Conservation (phyloP, 2,888 invertebrate species). For the Stenodema calcarata region DNA sequence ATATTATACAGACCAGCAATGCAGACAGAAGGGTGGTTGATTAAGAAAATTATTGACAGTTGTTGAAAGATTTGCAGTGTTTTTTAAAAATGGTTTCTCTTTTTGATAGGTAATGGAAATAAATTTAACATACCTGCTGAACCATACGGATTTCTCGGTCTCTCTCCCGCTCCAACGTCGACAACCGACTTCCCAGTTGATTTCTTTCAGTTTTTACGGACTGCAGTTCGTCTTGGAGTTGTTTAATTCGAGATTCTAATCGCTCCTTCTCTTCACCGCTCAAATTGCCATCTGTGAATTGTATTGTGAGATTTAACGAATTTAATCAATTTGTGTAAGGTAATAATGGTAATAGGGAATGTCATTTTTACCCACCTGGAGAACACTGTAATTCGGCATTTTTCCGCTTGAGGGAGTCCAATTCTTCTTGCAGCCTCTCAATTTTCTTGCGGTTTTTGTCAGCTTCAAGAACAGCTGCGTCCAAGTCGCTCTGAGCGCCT, state of each 20-base stretch:
- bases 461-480: slow-evolving; percentile 72
- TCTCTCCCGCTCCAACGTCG: slow-evolving; percentile 59
- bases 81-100: too few relatives aligned
- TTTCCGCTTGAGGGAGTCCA: slow-evolving; percentile 39
- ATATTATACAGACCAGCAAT: too few relatives aligned
- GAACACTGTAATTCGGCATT: not conserved
- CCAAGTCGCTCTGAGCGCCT: slow-evolving; percentile 71
- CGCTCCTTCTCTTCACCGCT: not conserved
- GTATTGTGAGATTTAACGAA: too few relatives aligned
- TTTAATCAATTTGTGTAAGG: too few relatives aligned
- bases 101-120: not conserved
- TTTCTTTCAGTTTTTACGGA: slow-evolving; percentile 64
- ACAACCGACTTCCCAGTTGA: slow-evolving; percentile 62
- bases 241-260: slow-evolving; percentile 42
- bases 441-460: slow-evolving; percentile 69
- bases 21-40: too few relatives aligned
- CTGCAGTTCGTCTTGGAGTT: slow-evolving; percentile 61
- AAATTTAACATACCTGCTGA: slow-evolving; percentile 62
- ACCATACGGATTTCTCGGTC: slow-evolving; percentile 65
- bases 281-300: not conserved
- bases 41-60: too few relatives aligned
- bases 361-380: not conserved
- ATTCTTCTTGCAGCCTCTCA: slow-evolving; percentile 69
- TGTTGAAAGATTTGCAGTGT: too few relatives aligned
- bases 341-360: too few relatives aligned